phyloP scores from a whole-genome alignment of 1,140 invertebrate genomes.

The Ceratitis capitata region DNA sequence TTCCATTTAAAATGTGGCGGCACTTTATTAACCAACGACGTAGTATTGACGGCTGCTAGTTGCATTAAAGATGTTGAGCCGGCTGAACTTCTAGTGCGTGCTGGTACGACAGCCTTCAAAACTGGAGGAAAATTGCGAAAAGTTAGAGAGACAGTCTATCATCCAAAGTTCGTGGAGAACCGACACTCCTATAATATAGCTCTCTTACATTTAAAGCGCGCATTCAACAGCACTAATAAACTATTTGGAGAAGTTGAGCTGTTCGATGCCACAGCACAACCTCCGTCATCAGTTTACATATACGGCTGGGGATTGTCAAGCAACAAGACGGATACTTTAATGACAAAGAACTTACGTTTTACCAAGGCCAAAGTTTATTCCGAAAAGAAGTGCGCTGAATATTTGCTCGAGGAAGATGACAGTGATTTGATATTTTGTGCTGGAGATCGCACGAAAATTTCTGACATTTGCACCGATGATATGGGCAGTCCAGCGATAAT shows the following conservation, averaged over 20 bases:
- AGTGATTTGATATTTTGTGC: background rate
- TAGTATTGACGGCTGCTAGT: conserved; percentile 14
- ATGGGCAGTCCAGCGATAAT: background rate
- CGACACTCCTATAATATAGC: conserved; percentile 8
- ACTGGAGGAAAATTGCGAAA: conserved; percentile 21
- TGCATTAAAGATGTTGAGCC: conserved; percentile 2
- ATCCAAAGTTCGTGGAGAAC: background rate
- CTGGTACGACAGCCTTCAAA: conserved; percentile 9
- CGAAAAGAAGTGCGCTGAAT: background rate
- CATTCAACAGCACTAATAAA: background rate
- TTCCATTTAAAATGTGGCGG: background rate
- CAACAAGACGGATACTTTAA: background rate
- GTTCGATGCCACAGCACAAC: background rate
- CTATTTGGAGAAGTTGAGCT: background rate
- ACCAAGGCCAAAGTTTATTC: conserved; percentile 38
- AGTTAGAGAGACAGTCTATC: background rate
- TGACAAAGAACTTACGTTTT: conserved; percentile 9
- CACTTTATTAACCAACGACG: background rate
- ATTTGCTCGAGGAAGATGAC: background rate
- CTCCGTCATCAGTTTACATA: background rate
- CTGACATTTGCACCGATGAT: conserved; percentile 39
- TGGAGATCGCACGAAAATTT: conserved; percentile 14
- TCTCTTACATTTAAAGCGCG: background rate
- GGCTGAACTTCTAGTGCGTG: background rate
- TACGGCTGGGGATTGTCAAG: conserved; percentile 26